A percentile compares a stretch with the other conserved stretches of the same genome.
phyloP scores from a whole-genome alignment of 2,113 vertebrate species.

The Syrmaticus mikado region DNA sequence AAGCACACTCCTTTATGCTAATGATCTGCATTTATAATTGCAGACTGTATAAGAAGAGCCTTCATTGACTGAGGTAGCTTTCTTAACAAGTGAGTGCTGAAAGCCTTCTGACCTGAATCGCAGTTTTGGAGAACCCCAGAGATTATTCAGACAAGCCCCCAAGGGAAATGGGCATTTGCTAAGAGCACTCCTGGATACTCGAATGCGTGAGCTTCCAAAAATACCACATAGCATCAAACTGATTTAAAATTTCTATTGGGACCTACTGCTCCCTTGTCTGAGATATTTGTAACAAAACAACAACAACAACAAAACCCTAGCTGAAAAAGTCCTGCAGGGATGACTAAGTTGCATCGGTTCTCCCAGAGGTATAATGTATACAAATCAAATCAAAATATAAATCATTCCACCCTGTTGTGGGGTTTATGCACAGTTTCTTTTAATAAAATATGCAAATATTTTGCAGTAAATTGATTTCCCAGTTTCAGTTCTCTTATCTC shows the following conservation, averaged over 20 bases:
- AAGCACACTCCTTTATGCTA: background rate
- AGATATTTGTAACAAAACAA: conserved; percentile 46
- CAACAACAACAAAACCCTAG: conserved; percentile 50
- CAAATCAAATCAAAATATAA: conserved; percentile 84
- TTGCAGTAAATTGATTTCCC: conserved; percentile 87
- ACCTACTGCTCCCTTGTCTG: background rate
- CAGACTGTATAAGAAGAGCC: conserved; percentile 37
- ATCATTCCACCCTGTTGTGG: conserved; percentile 75
- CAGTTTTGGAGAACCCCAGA: conserved; percentile 60
- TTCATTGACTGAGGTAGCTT: conserved; percentile 52
- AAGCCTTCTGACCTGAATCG: conserved; percentile 71
- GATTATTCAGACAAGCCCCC: background rate
- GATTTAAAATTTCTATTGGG: background rate
- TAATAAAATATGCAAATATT: conserved; percentile 91
- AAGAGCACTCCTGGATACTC: background rate
- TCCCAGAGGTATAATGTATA: conserved; percentile 76
- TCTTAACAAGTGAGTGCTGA: conserved; percentile 53
- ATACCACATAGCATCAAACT: background rate
- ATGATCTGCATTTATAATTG: background rate
- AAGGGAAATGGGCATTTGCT: background rate
- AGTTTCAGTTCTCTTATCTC: conserved; percentile 86
- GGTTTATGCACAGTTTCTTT: conserved; percentile 82
- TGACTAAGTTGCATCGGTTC: conserved; percentile 65
- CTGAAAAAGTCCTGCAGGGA: conserved; percentile 48
- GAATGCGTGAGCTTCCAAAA: background rate